A percentile compares a stretch with the other conserved stretches of the same genome.
These are phyloP conservation scores for Sarcophaga subvicina DNA, from an alignment of 2,888 invertebrate genomes.

Conservation along the genomic window DNA sequence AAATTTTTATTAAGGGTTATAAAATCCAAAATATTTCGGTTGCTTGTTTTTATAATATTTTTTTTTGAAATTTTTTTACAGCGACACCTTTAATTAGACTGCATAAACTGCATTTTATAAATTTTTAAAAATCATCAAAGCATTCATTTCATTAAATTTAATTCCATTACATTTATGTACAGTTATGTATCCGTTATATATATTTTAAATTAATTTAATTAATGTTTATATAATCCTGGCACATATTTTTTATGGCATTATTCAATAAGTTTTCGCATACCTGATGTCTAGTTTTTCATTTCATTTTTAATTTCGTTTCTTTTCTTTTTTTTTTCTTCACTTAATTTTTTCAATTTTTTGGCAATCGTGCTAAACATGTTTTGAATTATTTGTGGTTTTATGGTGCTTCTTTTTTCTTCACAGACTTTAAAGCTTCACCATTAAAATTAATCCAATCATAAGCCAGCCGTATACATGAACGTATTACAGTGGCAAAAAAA, in stretches of 20 bases:
- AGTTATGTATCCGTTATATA: too few relatives aligned
- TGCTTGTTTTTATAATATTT: background rate
- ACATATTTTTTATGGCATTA: constrained; percentile 35
- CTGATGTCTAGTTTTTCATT: background rate
- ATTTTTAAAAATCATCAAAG: constrained; percentile 31
- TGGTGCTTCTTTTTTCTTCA: constrained; percentile 26
- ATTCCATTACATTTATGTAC: background rate
- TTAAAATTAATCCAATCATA: background rate
- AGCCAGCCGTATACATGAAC: constrained; percentile 2
- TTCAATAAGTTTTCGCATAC: background rate
- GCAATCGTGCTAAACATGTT: constrained; percentile 54
- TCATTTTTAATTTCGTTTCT: background rate
- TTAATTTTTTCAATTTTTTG: constrained; percentile 10
- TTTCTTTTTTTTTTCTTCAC: background rate
- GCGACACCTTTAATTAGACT: constrained; percentile 1
- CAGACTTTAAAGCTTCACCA: background rate
- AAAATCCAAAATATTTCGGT: constrained; percentile 11
- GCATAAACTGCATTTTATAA: background rate
- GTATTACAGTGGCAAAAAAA: background rate
- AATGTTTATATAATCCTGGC: constrained; percentile 41
- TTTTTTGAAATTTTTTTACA: constrained; percentile 26
- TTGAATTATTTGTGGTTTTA: constrained; percentile 23
- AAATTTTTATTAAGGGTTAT: constrained; percentile 42
- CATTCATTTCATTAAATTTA: constrained; percentile 39
- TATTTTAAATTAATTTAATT: constrained; percentile 30